Percentiles rank a stretch among this genome's conserved stretches.
These are phyloP conservation scores for Smutsia gigantea DNA, from an alignment of 2,797 vertebrate species.

Conservation along the genomic window DNA sequence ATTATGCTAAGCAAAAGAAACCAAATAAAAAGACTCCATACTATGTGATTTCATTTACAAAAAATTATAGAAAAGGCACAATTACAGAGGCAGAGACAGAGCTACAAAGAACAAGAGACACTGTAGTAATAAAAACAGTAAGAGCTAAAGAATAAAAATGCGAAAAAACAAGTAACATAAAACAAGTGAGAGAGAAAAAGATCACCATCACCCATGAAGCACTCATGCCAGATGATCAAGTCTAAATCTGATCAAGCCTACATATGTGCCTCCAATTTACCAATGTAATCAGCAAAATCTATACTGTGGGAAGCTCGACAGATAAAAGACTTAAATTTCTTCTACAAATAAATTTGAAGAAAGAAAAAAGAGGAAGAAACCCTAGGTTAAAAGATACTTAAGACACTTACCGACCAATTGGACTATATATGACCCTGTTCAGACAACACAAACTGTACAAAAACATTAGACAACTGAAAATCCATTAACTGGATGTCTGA, in stretches of 20 bases:
- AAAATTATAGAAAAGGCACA: background rate
- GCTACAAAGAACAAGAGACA: background rate
- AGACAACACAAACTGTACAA: background rate
- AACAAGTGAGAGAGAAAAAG: background rate
- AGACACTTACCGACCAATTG: background rate
- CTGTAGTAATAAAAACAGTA: background rate
- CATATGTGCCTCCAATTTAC: background rate
- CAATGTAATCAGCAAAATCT: background rate
- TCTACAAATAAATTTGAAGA: slow-evolving; percentile 21
- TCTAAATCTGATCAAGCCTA: background rate
- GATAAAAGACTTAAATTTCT: slow-evolving; percentile 5
- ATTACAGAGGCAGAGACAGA: background rate
- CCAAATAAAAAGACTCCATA: background rate
- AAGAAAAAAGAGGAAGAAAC: background rate
- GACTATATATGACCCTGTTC: background rate
- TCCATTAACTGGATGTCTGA: background rate
- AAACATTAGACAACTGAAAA: background rate
- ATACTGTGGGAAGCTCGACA: background rate
- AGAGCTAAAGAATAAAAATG: background rate
- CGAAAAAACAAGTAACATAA: background rate
- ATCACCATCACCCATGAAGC: background rate
- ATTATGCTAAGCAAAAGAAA: background rate
- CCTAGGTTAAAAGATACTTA: background rate
- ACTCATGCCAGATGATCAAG: background rate
- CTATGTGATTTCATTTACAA: background rate